Evolutionary conservation across 2,888 invertebrate species (phyloP).

Genomic region (Scaptomyza cyrtandrae): DNA sequence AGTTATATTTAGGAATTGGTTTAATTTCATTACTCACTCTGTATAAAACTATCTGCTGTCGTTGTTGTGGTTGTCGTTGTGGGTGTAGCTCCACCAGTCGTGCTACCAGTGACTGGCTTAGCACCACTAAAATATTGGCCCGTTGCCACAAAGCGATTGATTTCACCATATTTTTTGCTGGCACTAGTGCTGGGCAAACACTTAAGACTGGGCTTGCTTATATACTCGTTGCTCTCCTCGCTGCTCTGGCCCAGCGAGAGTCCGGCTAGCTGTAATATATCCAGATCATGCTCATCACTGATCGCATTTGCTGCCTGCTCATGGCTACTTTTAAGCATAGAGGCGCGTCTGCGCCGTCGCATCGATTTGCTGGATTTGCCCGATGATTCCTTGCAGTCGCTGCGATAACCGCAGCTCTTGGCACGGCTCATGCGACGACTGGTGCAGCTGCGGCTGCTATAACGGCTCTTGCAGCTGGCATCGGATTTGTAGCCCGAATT

Average conservation of each 20-base stretch:
- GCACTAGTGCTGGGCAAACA: slow-evolving; percentile 81
- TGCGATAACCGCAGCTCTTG: slow-evolving; percentile 83
- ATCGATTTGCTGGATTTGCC: slow-evolving; percentile 81
- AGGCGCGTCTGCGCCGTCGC: slow-evolving; percentile 79
- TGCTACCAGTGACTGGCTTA: slow-evolving; percentile 37
- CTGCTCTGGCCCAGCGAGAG: slow-evolving; percentile 87
- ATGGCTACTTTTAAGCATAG: slow-evolving; percentile 60
- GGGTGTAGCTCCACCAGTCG: slow-evolving; percentile 2
- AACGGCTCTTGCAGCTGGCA: slow-evolving; percentile 87
- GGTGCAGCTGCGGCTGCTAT: slow-evolving; percentile 86
- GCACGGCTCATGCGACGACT: slow-evolving; percentile 86
- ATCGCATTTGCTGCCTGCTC: slow-evolving; percentile 85
- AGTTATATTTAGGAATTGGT: background rate
- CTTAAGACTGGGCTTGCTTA: slow-evolving; percentile 82
- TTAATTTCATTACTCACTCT: slow-evolving; percentile 24
- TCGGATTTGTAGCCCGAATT: slow-evolving; percentile 87
- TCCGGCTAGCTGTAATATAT: slow-evolving; percentile 86
- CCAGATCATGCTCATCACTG: slow-evolving; percentile 85
- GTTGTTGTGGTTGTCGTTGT: slow-evolving; percentile 7
- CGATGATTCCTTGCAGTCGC: slow-evolving; percentile 77
- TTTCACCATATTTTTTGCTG: slow-evolving; percentile 84
- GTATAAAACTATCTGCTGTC: slow-evolving; percentile 46
- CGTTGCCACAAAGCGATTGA: slow-evolving; percentile 85
- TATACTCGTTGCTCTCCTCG: slow-evolving; percentile 83
- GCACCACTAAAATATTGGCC: slow-evolving; percentile 82